These are phyloP conservation scores for Odontamblyopus rebecca DNA, from an alignment of 2,797 vertebrate species.

Conservation along the genomic window DNA sequence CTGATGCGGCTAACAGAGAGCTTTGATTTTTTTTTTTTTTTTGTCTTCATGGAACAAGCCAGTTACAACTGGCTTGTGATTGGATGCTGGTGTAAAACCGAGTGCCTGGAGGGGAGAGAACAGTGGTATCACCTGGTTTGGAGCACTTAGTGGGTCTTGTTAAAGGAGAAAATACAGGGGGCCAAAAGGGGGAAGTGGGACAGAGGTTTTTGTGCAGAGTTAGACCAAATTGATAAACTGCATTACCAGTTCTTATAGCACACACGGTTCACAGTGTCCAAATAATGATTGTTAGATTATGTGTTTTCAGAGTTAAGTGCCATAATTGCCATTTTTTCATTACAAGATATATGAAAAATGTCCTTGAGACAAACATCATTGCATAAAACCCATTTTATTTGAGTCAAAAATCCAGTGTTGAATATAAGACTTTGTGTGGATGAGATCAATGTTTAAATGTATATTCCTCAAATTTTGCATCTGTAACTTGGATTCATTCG, in stretches of 20 bases:
- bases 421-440: too few relatives aligned
- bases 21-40: constrained; percentile 63
- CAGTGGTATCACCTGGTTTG: constrained; percentile 57
- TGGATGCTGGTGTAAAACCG: constrained; percentile 48
- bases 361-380: neutral
- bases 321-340: neutral
- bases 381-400: too few relatives aligned
- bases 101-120: constrained; percentile 39
- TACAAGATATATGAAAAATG: neutral
- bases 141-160: constrained; percentile 43
- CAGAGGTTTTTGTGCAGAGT: constrained; percentile 37
- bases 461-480: too few relatives aligned
- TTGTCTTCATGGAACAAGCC: constrained; percentile 50
- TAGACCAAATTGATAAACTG: constrained; percentile 33
- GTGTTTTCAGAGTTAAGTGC: too few relatives aligned
- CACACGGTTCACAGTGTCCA: neutral
- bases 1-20: constrained; percentile 58
- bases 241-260: constrained; percentile 19
- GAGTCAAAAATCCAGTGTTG: too few relatives aligned
- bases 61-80: constrained; percentile 55
- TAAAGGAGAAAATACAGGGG: constrained; percentile 47
- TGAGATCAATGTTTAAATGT: too few relatives aligned
- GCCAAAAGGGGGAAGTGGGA: constrained; percentile 19
- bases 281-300: neutral
- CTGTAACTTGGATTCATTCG: neutral